phyloP scores from a whole-genome alignment of 2,113 vertebrate species.

The Erythrocercus mccallii region DNA sequence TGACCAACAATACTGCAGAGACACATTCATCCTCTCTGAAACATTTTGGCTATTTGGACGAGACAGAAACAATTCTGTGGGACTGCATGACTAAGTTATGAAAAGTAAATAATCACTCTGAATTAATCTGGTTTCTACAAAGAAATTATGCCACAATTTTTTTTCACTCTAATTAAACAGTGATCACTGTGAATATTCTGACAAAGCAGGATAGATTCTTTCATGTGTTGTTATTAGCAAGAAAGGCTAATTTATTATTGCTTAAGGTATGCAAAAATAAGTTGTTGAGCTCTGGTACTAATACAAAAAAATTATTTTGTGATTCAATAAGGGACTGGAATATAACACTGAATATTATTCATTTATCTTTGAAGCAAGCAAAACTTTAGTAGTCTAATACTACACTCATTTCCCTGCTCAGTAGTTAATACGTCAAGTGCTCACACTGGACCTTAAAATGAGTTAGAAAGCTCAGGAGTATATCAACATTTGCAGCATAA shows the following conservation, averaged over 20 bases:
- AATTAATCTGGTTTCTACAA: neutral
- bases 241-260: neutral
- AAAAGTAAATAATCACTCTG: neutral
- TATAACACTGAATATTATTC: neutral
- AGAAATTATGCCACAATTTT: neutral
- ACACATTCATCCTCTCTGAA: neutral
- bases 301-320: neutral
- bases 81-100: neutral
- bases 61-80: neutral
- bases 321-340: neutral
- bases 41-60: neutral
- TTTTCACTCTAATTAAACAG: neutral
- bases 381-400: neutral
- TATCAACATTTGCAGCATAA: constrained; percentile 54
- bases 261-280: neutral
- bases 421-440: neutral
- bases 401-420: neutral
- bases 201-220: neutral
- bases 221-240: neutral
- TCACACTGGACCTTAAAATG: constrained; percentile 14
- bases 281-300: neutral
- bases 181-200: neutral
- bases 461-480: constrained; percentile 49
- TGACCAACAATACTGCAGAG: neutral
- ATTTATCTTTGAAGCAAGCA: neutral